Evolutionary conservation across 2,797 vertebrate species (phyloP).

Genomic region (Denticeps clupeoides): DNA sequence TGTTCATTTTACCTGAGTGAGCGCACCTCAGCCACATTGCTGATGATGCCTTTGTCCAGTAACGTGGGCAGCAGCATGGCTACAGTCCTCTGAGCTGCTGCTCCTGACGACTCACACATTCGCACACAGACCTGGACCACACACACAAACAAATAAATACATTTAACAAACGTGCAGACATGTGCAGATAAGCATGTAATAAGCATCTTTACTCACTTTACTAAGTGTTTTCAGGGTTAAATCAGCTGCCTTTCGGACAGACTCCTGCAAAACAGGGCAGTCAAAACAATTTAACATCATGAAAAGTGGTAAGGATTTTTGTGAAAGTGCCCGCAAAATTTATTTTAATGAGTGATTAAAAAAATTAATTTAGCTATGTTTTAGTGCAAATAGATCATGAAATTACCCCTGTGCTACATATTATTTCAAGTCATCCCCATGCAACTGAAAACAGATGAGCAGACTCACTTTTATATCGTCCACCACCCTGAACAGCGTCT

Average conservation of each 20-base stretch:
- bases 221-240: constrained; percentile 89
- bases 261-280: constrained; percentile 66
- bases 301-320: no score
- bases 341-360: background rate
- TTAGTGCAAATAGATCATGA: background rate
- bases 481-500: constrained; percentile 90
- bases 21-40: constrained; percentile 85
- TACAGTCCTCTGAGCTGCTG: constrained; percentile 75
- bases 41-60: constrained; percentile 89
- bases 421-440: no score
- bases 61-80: constrained; percentile 82
- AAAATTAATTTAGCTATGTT: background rate
- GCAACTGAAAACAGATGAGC: background rate
- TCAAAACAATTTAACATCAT: background rate
- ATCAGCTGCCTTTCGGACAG: constrained; percentile 92
- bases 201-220: constrained; percentile 66
- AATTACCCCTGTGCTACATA: no score
- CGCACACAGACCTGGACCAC: constrained; percentile 78
- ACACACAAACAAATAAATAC: background rate
- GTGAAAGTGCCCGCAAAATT: no score
- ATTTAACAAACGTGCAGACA: background rate
- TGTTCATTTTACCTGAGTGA: constrained; percentile 72
- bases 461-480: constrained; percentile 91
- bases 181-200: background rate
- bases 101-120: constrained; percentile 86